Evolutionary conservation across 2,113 vertebrate species (phyloP), one percentile per base, ranked within the genome.

Genomic region (Psilopsiagon aymara): DNA sequence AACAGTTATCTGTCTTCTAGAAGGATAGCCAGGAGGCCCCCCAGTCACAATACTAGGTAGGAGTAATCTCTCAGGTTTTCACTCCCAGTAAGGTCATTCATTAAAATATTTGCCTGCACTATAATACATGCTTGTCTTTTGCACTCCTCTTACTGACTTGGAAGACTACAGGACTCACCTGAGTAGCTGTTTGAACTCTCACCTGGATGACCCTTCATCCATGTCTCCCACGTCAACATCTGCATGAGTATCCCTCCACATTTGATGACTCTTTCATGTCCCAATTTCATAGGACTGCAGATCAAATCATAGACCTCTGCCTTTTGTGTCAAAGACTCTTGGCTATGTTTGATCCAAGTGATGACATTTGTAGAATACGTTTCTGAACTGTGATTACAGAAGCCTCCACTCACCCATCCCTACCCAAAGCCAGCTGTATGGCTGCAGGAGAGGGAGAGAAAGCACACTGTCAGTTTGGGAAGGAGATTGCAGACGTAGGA

Each of bases 191-290:
- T 43, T 75, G 51, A 79, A 59, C 69, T 71, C 39, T 78, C 21
- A 11, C 52, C 35, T 46, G 53, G 31, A 66, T 1, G 3, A 83
- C 41, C 27, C 6, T 69, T 86, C 51, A 67, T n/a, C 23, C 29
- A 43, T 16, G 29, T 75, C 46, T 63, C 33, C 44, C 41, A n/a
- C 0, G 0, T 47, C 33, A 35, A 62, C 2, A 3, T 29, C 11
- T 16, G 16, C 5, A 3, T 10, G 41, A 70, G 46, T 63, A 43
- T 76, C 76, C 46, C 59, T 86, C 46, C 37, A 21, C 8, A 13
- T 74, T 27, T 62, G 53, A 64, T 12, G 41, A 62, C 7, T 12
- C 47, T 84, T 91, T 52, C 52, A 79, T 47, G 17, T 53, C 57
- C 18, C 70, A 27, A 9, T 86, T 77, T 77, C 25, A 46, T 35